These are phyloP conservation scores for Hafferia zeledoni DNA, from an alignment of 2,797 vertebrate species.

Conservation along the genomic window DNA sequence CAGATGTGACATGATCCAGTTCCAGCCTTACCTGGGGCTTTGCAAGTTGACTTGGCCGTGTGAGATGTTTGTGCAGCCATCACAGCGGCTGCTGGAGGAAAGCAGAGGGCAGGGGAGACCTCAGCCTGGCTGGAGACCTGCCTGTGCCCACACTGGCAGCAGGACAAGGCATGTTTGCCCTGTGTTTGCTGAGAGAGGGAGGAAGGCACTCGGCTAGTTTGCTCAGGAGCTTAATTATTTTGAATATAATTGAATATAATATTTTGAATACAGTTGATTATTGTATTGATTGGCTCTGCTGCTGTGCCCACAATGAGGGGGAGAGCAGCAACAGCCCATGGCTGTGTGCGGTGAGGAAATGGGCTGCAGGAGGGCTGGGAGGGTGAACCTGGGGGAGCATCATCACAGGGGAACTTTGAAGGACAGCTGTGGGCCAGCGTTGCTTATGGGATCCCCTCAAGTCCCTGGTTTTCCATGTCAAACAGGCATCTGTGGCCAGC, in stretches of 20 bases:
- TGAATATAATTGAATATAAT: neutral
- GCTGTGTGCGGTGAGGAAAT: neutral
- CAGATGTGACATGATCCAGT: neutral
- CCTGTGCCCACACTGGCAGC: neutral
- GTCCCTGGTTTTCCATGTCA: neutral
- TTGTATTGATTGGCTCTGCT: neutral
- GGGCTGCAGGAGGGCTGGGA: neutral
- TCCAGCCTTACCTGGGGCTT: neutral
- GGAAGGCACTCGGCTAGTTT: neutral
- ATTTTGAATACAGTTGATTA: neutral
- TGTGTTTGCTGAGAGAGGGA: neutral
- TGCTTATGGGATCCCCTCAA: fast-evolving
- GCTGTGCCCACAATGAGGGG: fast-evolving
- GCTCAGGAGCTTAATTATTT: fast-evolving
- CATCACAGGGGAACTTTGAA: fast-evolving
- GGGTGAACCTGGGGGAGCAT: neutral
- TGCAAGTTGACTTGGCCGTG: neutral
- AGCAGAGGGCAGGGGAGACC: neutral
- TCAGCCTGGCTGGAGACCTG: neutral
- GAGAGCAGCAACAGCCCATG: neutral
- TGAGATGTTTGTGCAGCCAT: neutral
- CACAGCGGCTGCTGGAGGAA: neutral
- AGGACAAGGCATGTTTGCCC: fast-evolving
- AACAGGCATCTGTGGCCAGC: fast-evolving
- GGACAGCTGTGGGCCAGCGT: neutral